These are phyloP conservation scores for Ganaspis sp. DNA, from an alignment of 1,140 invertebrate species.

Conservation along the genomic window DNA sequence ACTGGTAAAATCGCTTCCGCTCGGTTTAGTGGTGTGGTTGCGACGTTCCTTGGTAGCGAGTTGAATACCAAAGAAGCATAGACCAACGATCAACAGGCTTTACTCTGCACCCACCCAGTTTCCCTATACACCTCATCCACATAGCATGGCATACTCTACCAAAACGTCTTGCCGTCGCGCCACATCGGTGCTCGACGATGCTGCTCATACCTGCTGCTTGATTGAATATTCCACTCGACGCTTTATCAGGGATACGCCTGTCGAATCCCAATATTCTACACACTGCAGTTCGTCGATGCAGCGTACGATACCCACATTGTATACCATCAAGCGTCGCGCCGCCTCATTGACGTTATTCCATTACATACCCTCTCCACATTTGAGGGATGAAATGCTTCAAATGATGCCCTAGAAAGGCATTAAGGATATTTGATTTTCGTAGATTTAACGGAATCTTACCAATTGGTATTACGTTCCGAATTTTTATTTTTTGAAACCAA, in stretches of 20 bases:
- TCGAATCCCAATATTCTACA: conserved; percentile 69
- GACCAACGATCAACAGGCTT: conserved; percentile 60
- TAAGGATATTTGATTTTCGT: background rate
- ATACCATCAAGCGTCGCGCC: conserved; percentile 24
- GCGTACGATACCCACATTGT: conserved; percentile 44
- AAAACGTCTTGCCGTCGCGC: conserved; percentile 35
- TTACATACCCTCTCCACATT: conserved; percentile 19
- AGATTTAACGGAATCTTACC: background rate
- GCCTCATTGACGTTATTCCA: conserved; percentile 49
- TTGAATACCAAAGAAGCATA: conserved; percentile 45
- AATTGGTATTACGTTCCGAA: too few species aligned
- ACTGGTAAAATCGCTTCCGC: conserved; percentile 44
- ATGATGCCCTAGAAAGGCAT: background rate
- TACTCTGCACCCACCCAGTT: conserved; percentile 44
- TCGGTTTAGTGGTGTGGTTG: conserved; percentile 40
- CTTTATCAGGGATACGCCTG: conserved; percentile 67
- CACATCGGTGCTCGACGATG: conserved; percentile 43
- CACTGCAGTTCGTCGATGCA: conserved; percentile 38
- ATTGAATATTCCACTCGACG: conserved; percentile 73
- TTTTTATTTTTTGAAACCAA: too few species aligned
- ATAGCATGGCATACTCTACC: background rate
- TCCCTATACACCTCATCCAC: conserved; percentile 9
- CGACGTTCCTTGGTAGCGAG: conserved; percentile 40
- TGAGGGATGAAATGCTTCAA: conserved; percentile 4
- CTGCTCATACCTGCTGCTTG: conserved; percentile 58